These are phyloP conservation scores for Harmothoe impar DNA, from an alignment of 2,888 invertebrate species.

Conservation along the genomic window DNA sequence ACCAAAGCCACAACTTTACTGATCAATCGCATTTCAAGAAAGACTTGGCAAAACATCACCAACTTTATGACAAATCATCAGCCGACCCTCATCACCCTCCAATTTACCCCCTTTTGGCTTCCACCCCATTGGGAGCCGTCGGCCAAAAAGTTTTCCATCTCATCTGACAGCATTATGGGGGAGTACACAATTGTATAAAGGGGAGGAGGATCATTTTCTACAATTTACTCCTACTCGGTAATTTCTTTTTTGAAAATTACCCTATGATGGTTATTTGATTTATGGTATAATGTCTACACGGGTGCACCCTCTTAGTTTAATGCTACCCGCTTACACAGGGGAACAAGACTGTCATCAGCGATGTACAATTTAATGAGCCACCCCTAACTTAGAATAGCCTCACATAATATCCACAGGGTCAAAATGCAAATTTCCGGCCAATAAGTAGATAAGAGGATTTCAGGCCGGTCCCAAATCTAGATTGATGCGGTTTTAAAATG, in stretches of 20 bases:
- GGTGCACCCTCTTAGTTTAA: background rate
- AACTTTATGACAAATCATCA: background rate
- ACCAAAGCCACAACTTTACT: constrained; percentile 22
- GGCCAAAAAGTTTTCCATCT: constrained; percentile 36
- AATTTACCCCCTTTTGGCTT: constrained; percentile 31
- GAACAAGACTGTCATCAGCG: background rate
- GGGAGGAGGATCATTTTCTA: constrained; percentile 31
- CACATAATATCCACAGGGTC: constrained; percentile 28
- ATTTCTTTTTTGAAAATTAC: constrained; percentile 44
- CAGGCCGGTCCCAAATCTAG: constrained; percentile 24
- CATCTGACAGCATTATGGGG: constrained; percentile 53
- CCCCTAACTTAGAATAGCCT: background rate
- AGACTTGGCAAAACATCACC: background rate
- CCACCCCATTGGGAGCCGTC: background rate
- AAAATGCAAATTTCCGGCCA: constrained; percentile 35
- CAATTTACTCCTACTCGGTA: constrained; percentile 47
- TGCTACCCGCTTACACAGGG: background rate
- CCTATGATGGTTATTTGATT: constrained; percentile 37
- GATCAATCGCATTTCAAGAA: constrained; percentile 30
- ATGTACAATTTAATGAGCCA: constrained; percentile 2
- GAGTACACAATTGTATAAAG: constrained; percentile 23
- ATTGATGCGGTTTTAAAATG: constrained; percentile 51
- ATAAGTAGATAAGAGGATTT: constrained; percentile 26
- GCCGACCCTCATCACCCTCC: constrained; percentile 16
- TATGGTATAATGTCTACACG: constrained; percentile 47